These are phyloP conservation scores for Apoda limacodes DNA, from an alignment of 2,888 invertebrate genomes.

Conservation along the genomic window DNA sequence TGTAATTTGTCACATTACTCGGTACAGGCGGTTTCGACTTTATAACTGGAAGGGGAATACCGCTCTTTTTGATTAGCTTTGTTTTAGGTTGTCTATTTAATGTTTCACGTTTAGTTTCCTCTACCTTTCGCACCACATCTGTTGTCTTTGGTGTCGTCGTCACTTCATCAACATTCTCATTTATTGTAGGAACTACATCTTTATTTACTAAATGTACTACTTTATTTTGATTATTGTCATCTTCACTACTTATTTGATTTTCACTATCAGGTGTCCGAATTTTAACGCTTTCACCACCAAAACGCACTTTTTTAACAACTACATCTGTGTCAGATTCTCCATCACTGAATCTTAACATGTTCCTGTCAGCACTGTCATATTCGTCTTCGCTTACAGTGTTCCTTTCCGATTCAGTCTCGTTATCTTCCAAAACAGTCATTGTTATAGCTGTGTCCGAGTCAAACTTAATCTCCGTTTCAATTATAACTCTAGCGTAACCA, in stretches of 20 bases:
- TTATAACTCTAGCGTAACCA: constrained; percentile 75
- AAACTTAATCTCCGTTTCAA: constrained; percentile 87
- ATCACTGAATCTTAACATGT: constrained; percentile 72
- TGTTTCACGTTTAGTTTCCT: constrained; percentile 44
- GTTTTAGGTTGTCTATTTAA: constrained; percentile 30
- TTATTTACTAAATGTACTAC: constrained; percentile 19
- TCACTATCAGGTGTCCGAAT: constrained; percentile 88
- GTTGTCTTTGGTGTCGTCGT: constrained; percentile 27
- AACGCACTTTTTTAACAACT: constrained; percentile 78
- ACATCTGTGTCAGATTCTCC: constrained; percentile 70
- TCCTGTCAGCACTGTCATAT: constrained; percentile 53
- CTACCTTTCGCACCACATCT: constrained; percentile 36
- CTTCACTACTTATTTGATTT: constrained; percentile 71
- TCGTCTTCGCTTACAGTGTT: constrained; percentile 57
- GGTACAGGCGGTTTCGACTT: constrained; percentile 33
- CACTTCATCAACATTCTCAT: constrained; percentile 25
- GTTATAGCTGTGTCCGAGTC: constrained; percentile 84
- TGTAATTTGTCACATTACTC: constrained; percentile 29
- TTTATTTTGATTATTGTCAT: constrained; percentile 41
- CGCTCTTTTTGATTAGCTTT: constrained; percentile 40
- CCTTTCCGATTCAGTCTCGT: constrained; percentile 56
- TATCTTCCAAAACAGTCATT: constrained; percentile 85
- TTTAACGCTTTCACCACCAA: constrained; percentile 89
- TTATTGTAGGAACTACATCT: constrained; percentile 20
- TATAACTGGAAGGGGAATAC: constrained; percentile 55